phyloP scores from a whole-genome alignment of 2,113 vertebrate species.

The Rissa tridactyla region DNA sequence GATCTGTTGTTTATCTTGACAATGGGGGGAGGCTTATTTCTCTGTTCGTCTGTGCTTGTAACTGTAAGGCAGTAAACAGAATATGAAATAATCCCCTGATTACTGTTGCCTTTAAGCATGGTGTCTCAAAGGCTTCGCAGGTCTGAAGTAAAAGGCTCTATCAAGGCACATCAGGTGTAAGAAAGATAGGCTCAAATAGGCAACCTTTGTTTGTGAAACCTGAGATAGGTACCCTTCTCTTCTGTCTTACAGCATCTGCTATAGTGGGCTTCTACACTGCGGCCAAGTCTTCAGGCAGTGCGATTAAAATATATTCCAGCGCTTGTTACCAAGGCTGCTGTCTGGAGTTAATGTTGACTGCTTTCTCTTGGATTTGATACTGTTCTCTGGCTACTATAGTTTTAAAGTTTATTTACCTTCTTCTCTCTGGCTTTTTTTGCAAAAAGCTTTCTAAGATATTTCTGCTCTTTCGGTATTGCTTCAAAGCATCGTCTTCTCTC shows the following conservation, averaged over 20 bases:
- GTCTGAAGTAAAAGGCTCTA: background rate
- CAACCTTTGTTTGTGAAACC: background rate
- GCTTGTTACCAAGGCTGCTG: background rate
- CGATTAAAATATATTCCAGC: background rate
- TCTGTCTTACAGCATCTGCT: background rate
- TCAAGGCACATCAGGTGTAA: background rate
- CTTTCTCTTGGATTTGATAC: background rate
- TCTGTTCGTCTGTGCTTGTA: background rate
- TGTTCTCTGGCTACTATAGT: background rate
- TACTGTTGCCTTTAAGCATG: background rate
- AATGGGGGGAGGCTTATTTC: background rate
- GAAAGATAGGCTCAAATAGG: background rate
- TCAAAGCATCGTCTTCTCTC: background rate
- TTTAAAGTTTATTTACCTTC: background rate
- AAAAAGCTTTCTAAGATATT: background rate
- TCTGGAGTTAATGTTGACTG: background rate
- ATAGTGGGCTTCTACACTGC: background rate
- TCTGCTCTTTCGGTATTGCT: background rate
- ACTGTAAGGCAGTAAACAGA: background rate
- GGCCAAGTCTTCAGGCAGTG: background rate
- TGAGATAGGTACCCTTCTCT: background rate
- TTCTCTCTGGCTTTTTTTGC: background rate
- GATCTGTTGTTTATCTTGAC: conserved; percentile 11
- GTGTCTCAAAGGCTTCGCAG: background rate
- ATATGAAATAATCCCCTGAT: background rate